These are phyloP conservation scores for Crocallis elinguaria DNA, from an alignment of 2,888 invertebrate genomes.

Conservation along the genomic window DNA sequence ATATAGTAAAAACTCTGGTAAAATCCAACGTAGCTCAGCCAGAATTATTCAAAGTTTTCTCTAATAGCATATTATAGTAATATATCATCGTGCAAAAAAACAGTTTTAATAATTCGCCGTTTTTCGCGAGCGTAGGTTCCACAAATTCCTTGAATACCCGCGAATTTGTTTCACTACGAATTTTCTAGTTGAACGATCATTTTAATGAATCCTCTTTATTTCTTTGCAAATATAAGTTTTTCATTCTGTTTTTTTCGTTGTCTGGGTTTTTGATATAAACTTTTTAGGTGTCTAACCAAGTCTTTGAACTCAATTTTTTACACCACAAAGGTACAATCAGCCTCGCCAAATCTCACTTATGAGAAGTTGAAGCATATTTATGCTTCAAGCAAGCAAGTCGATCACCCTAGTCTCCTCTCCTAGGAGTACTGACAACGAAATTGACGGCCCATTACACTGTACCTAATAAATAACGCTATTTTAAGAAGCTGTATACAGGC, in stretches of 20 bases:
- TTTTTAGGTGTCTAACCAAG: too few species aligned
- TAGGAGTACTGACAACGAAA: too few species aligned
- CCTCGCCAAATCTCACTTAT: too few species aligned
- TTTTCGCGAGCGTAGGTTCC: not conserved
- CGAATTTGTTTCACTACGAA: constrained; percentile 1
- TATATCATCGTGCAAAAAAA: not conserved
- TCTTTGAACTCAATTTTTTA: too few species aligned
- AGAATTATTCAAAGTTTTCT: not conserved
- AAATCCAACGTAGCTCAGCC: not conserved
- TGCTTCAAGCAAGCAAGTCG: too few species aligned
- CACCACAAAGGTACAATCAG: too few species aligned
- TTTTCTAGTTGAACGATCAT: constrained; percentile 4
- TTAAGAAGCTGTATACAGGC: constrained; percentile 47
- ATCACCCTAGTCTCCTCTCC: too few species aligned
- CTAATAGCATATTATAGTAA: not conserved
- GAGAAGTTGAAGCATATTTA: too few species aligned
- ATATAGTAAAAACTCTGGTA: too few species aligned
- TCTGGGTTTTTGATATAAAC: too few species aligned
- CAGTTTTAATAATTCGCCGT: not conserved
- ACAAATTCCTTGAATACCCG: not conserved
- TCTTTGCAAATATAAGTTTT: not conserved
- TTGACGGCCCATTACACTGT: too few species aligned
- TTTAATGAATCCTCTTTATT: constrained; percentile 3
- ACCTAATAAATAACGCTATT: constrained; percentile 50
- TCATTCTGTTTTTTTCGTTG: not conserved